A percentile compares a stretch with the other conserved stretches of the same genome.
phyloP scores from a whole-genome alignment of 2,797 vertebrate species.

The Centroberyx gerrardi region DNA sequence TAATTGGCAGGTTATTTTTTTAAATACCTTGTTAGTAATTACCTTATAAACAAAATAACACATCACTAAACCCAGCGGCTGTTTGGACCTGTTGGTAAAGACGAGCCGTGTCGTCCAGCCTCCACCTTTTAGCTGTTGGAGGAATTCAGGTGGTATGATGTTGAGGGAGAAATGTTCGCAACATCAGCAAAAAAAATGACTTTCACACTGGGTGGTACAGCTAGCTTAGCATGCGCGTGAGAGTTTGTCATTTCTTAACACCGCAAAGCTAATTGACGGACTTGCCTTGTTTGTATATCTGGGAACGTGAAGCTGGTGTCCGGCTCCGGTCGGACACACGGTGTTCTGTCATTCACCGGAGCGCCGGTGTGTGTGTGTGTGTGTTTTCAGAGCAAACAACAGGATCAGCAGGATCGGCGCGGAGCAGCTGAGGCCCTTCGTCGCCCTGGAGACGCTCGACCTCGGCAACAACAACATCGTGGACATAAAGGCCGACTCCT shows the following conservation, averaged over 20 bases:
- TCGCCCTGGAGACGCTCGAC: slow-evolving; percentile 93
- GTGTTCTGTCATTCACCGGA: slow-evolving; percentile 73
- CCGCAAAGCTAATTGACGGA: slow-evolving; percentile 68
- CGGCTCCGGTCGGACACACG: slow-evolving; percentile 52
- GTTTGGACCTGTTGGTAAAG: slow-evolving; percentile 79
- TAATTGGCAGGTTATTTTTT: slow-evolving; percentile 93
- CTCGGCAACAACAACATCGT: slow-evolving; percentile 94
- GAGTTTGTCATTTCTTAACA: slow-evolving; percentile 58
- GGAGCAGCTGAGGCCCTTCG: slow-evolving; percentile 88
- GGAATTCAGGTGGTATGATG: too few relatives aligned
- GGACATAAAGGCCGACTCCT: slow-evolving; percentile 87
- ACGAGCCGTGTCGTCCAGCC: slow-evolving; percentile 35
- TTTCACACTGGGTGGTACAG: slow-evolving; percentile 65
- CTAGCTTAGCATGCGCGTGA: slow-evolving; percentile 30
- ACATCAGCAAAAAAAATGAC: slow-evolving; percentile 11
- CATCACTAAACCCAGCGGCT: slow-evolving; percentile 79
- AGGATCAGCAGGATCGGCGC: slow-evolving; percentile 87
- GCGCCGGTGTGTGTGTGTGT: slow-evolving; percentile 52
- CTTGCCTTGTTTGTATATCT: slow-evolving; percentile 61
- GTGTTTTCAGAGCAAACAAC: slow-evolving; percentile 93
- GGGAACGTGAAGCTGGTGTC: slow-evolving; percentile 55
- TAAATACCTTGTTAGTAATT: slow-evolving; percentile 98
- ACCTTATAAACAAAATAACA: slow-evolving; percentile 95
- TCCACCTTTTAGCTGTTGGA: not conserved
- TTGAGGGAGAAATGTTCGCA: not conserved